Evolutionary conservation across 2,888 invertebrate species (phyloP), one percentile per base, ranked within the genome.

Genomic region (Drosophila rubida): DNA sequence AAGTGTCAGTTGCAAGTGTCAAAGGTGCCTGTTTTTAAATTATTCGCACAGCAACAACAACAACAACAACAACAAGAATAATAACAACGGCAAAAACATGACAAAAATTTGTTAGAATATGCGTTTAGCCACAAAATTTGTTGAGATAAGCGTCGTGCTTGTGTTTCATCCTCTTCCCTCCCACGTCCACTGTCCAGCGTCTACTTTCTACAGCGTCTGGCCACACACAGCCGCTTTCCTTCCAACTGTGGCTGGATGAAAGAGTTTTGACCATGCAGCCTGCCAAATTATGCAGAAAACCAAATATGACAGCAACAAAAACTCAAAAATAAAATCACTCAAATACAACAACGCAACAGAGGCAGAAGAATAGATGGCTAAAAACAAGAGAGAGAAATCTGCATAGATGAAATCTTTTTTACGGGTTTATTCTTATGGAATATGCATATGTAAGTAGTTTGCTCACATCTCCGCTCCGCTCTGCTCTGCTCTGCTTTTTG

Each of bases 1-100:
- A 85, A 88, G 81, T 87, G 89, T 87, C 86, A 87, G 74, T 87
- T 78, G 83, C 89, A 83, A 86, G 86, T 87, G 86, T 88, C 86
- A 87, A 80, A 87, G 87, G 89, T 88, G 86, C 83, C 68, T 72
- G 80, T 83, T 85, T 74, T 83, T 81, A 86, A 81, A 81, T 81
- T 83, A 85, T 87, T 74, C 82, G 49, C 77, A 68, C 55, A 78
- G 63, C 58, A 73, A 39, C 69, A 72, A 42, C 72, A 72, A 32
- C 69, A 72, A 42, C 72, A 72, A 32, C 58, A 53, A 48, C 32
- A 32, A n/a, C 58, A 78, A 63, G 62, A 73, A 39, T 66, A 73
- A 49, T 69, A 72, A 32, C 59, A 57, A 41, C 32, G 57, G 42
- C 48, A 74, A 54, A 58, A 80, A 80, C 69, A 76, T 77, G 73